Evolutionary conservation across 2,113 vertebrate species (phyloP).

Genomic region (Gymnarchus niloticus): DNA sequence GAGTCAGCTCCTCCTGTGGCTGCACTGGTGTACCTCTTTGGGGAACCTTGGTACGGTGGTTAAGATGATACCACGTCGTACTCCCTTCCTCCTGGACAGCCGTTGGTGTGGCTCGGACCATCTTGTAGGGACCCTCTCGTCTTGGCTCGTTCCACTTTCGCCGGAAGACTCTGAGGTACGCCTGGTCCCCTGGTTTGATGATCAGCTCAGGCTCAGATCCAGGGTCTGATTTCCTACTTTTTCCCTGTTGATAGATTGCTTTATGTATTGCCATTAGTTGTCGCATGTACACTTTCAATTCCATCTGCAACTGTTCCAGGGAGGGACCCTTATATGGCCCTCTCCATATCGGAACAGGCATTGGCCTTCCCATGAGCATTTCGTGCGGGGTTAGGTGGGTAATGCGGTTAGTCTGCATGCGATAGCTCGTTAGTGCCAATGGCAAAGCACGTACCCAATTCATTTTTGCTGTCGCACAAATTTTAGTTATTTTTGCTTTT

Average conservation of each 20-base stretch:
- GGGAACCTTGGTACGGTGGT: too few species aligned
- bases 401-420: neutral
- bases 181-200: too few species aligned
- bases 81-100: neutral
- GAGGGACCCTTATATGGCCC: neutral
- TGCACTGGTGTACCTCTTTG: too few species aligned
- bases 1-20: too few species aligned
- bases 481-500: neutral
- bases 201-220: too few species aligned
- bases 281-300: neutral
- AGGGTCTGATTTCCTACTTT: too few species aligned
- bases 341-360: too few species aligned
- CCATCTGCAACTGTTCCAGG: neutral
- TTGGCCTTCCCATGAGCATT: neutral
- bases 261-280: too few species aligned
- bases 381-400: neutral
- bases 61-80: constrained; percentile 4
- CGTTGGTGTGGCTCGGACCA: neutral
- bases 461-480: neutral
- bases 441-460: constrained; percentile 5
- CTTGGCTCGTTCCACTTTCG: too few species aligned
- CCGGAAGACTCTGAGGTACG: too few species aligned
- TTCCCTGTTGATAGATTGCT: too few species aligned
- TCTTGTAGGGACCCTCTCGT: too few species aligned
- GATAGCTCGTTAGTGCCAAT: neutral